Evolutionary conservation across 2,113 vertebrate species (phyloP).

Genomic region (Colistium nudipinnis): DNA sequence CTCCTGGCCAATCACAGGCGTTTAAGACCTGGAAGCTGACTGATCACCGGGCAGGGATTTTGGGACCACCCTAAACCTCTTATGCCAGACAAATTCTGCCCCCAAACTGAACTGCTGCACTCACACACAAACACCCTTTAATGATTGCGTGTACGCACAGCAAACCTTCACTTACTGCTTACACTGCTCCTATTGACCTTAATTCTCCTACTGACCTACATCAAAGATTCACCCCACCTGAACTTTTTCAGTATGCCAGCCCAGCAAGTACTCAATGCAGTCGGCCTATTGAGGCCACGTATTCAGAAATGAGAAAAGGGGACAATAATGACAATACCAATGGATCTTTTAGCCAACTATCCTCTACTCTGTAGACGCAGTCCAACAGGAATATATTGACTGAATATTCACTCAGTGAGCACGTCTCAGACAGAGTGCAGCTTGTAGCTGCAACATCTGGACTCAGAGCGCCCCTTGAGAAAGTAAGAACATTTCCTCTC

Average conservation of each 20-base stretch:
- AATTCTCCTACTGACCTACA: slow-evolving; percentile 28
- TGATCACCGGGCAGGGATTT: slow-evolving; percentile 72
- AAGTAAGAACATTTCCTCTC: neutral
- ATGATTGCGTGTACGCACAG: slow-evolving; percentile 1
- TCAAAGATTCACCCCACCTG: slow-evolving; percentile 12
- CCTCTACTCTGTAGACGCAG: slow-evolving; percentile 6
- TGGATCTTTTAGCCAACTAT: neutral
- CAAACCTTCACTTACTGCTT: slow-evolving; percentile 34
- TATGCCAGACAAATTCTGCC: slow-evolving; percentile 55
- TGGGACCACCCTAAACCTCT: slow-evolving; percentile 58
- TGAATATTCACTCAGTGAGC: slow-evolving; percentile 3
- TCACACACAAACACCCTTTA: slow-evolving; percentile 10
- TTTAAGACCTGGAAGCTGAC: slow-evolving; percentile 73
- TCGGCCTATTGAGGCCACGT: neutral
- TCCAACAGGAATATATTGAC: slow-evolving; percentile 7
- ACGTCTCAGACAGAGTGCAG: neutral
- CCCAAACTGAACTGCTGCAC: slow-evolving; percentile 23
- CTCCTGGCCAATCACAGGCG: slow-evolving; percentile 69
- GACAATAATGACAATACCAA: neutral
- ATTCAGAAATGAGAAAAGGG: neutral
- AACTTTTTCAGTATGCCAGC: slow-evolving; percentile 24
- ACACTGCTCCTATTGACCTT: slow-evolving; percentile 39
- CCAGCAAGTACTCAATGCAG: slow-evolving; percentile 13
- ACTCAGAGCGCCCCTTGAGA: neutral
- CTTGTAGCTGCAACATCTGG: slow-evolving; percentile 22